phyloP scores from a whole-genome alignment of 2,797 vertebrate genomes.

The Anableps anableps region DNA sequence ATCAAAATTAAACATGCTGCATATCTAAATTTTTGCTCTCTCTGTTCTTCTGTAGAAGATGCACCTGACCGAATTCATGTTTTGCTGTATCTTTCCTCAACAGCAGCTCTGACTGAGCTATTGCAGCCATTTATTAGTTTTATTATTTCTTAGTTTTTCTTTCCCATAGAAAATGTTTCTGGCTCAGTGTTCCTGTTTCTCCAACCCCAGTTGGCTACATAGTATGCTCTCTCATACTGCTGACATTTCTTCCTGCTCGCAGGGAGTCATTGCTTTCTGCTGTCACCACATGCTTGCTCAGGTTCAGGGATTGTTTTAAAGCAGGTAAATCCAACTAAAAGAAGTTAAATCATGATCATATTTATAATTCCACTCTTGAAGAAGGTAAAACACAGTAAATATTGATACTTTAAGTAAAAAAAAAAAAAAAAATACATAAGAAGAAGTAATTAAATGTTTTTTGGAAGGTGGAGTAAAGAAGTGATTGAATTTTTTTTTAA shows the following conservation, averaged over 20 bases:
- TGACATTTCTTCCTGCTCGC: background rate
- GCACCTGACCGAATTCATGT: background rate
- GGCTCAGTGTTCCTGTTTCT: too few species aligned
- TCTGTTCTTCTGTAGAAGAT: background rate
- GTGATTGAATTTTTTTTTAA: background rate
- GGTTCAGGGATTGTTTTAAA: background rate
- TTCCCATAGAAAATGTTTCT: too few species aligned
- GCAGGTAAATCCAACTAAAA: too few species aligned
- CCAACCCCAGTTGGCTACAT: background rate
- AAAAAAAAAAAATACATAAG: background rate
- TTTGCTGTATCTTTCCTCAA: background rate
- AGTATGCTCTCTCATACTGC: too few species aligned
- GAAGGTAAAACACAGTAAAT: background rate
- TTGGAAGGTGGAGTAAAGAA: too few species aligned
- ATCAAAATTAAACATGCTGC: background rate
- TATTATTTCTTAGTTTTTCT: too few species aligned
- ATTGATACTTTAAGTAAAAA: background rate
- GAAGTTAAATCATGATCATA: background rate
- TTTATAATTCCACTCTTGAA: background rate
- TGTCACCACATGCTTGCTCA: background rate
- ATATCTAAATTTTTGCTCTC: background rate
- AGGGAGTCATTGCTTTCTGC: background rate
- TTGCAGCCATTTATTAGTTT: too few species aligned
- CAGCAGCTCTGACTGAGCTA: too few species aligned
- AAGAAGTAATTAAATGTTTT: background rate